These are phyloP conservation scores for Bettongia penicillata DNA, from an alignment of 2,113 vertebrate genomes.

Conservation along the genomic window DNA sequence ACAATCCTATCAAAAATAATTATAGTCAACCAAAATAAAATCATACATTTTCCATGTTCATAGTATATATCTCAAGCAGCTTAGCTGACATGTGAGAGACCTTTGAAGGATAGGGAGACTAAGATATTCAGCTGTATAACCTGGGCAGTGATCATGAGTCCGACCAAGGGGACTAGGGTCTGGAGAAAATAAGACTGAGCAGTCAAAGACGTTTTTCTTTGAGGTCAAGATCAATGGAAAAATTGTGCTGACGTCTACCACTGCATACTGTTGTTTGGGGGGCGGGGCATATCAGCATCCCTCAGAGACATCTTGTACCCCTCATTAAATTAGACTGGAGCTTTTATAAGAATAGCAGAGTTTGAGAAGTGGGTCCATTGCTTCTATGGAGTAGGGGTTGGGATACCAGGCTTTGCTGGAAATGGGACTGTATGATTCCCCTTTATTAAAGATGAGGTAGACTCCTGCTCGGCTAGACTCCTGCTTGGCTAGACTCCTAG, in stretches of 20 bases:
- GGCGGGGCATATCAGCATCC: background rate
- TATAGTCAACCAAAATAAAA: background rate
- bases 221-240: background rate
- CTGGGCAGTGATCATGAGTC: background rate
- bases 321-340: too few species aligned
- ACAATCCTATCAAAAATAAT: background rate
- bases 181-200: background rate
- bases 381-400: too few species aligned
- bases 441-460: too few species aligned
- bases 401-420: too few species aligned
- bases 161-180: background rate
- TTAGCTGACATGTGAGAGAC: background rate
- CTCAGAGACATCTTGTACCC: background rate
- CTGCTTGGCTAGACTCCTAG: too few species aligned
- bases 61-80: background rate
- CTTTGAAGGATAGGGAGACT: background rate
- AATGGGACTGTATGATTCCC: too few species aligned
- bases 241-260: background rate
- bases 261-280: background rate
- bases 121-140: background rate
- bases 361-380: too few species aligned
- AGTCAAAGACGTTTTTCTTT: background rate
- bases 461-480: too few species aligned
- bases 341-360: too few species aligned
- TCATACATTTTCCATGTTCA: background rate